Percentiles rank a stretch among this genome's conserved stretches.
These are phyloP conservation scores for Anastrepha obliqua DNA, from an alignment of 1,140 invertebrate genomes.

Conservation along the genomic window DNA sequence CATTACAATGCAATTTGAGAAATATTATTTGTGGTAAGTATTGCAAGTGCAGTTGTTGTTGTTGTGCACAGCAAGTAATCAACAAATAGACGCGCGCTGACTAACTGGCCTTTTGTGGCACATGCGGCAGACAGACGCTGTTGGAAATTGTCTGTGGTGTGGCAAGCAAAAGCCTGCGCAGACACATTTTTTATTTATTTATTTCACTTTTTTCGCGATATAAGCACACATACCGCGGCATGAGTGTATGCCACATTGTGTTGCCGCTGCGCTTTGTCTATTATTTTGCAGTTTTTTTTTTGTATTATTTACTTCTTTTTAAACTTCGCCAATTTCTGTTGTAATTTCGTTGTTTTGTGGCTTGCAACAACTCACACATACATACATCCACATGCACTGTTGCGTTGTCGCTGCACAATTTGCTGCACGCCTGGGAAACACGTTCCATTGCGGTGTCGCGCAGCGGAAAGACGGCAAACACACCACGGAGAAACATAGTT, in stretches of 20 bases:
- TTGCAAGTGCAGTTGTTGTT: neutral
- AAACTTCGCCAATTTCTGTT: conserved; percentile 34
- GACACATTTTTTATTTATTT: conserved; percentile 37
- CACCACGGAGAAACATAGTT: neutral
- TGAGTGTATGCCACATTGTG: conserved; percentile 7
- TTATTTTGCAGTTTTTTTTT: neutral
- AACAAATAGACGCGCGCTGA: neutral
- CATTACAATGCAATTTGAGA: conserved; percentile 48
- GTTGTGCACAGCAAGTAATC: neutral
- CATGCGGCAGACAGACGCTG: neutral
- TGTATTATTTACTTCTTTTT: conserved; percentile 12
- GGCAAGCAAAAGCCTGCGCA: neutral
- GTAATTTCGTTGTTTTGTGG: conserved; percentile 26
- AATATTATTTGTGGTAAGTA: conserved; percentile 24
- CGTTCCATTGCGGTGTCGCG: conserved; percentile 18
- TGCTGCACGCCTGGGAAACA: conserved; percentile 42
- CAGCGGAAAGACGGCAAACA: conserved; percentile 2
- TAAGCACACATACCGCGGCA: neutral
- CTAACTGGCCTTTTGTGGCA: conserved; percentile 1
- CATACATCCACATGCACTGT: neutral
- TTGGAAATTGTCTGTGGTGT: neutral
- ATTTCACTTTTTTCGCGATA: neutral
- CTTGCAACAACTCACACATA: neutral
- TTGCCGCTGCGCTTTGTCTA: neutral
- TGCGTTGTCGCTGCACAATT: neutral